Evolutionary conservation across 1,140 invertebrate species (phyloP).

Genomic region (Drosophila tani): DNA sequence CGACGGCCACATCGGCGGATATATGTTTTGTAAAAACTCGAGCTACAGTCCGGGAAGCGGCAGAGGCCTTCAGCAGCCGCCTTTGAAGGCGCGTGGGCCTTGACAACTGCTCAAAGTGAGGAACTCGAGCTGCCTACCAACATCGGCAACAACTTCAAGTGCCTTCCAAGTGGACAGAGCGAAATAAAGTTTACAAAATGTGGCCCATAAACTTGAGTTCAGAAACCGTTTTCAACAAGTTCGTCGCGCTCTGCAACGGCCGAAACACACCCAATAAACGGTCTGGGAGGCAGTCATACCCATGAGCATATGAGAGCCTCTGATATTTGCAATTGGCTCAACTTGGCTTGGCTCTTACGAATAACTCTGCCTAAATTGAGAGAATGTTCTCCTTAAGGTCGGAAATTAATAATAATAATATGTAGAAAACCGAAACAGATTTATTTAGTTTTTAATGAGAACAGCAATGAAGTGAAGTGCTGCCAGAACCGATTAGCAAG

Average conservation of each 20-base stretch:
- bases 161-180: slow-evolving; percentile 61
- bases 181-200: slow-evolving; percentile 72
- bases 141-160: slow-evolving; percentile 43
- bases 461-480: not conserved
- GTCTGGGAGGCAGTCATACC: too few relatives aligned
- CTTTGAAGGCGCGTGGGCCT: slow-evolving; percentile 70
- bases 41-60: slow-evolving; percentile 15
- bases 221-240: slow-evolving; percentile 30
- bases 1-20: not conserved
- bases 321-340: slow-evolving; percentile 34
- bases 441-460: not conserved
- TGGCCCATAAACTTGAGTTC: slow-evolving; percentile 63
- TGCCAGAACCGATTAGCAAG: not conserved
- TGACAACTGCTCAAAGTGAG: slow-evolving; percentile 60
- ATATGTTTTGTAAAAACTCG: slow-evolving; percentile 16
- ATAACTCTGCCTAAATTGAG: too few relatives aligned
- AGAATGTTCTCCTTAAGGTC: too few relatives aligned
- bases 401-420: too few relatives aligned
- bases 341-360: too few relatives aligned
- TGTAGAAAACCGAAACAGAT: too few relatives aligned
- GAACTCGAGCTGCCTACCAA: slow-evolving; percentile 64
- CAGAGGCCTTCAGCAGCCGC: slow-evolving; percentile 54
- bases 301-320: slow-evolving; percentile 1
- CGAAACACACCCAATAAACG: slow-evolving; percentile 39
- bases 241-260: slow-evolving; percentile 21